These are phyloP conservation scores for Eurystomus gularis DNA, from an alignment of 2,113 vertebrate species.

Conservation along the genomic window DNA sequence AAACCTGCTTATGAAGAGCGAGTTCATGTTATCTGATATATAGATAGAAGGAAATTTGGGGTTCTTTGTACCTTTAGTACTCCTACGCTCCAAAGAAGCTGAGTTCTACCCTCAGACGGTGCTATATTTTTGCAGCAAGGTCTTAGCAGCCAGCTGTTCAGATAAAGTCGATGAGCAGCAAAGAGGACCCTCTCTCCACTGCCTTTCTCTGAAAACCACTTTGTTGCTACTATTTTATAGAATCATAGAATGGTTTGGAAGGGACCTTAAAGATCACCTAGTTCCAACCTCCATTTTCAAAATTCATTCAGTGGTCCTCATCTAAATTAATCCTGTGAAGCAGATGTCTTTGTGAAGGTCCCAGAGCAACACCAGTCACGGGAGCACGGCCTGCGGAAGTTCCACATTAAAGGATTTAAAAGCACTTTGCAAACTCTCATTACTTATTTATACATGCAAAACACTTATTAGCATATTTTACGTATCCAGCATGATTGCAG, in stretches of 20 bases:
- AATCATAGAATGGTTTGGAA: too few relatives aligned
- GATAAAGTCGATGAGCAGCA: neutral
- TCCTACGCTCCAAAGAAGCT: neutral
- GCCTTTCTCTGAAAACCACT: neutral
- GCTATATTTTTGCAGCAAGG: too few relatives aligned
- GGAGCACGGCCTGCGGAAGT: neutral
- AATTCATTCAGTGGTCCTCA: too few relatives aligned
- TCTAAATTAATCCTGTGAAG: neutral
- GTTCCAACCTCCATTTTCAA: neutral
- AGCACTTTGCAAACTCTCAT: neutral
- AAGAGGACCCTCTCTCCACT: neutral
- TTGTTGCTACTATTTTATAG: neutral
- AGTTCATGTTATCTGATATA: neutral
- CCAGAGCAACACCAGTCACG: neutral
- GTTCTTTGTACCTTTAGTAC: neutral
- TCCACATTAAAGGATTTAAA: neutral
- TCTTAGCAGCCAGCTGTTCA: neutral
- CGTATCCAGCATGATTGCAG: neutral
- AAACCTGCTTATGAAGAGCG: neutral
- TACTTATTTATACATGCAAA: neutral
- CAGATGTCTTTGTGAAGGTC: neutral
- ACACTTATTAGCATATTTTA: slow-evolving; percentile 1
- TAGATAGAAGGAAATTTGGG: neutral
- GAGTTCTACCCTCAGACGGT: neutral
- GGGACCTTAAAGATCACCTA: too few relatives aligned